Base-by-base conservation (phyloP, 2,888 invertebrate species). In the Lithophane leautieri region DNA sequence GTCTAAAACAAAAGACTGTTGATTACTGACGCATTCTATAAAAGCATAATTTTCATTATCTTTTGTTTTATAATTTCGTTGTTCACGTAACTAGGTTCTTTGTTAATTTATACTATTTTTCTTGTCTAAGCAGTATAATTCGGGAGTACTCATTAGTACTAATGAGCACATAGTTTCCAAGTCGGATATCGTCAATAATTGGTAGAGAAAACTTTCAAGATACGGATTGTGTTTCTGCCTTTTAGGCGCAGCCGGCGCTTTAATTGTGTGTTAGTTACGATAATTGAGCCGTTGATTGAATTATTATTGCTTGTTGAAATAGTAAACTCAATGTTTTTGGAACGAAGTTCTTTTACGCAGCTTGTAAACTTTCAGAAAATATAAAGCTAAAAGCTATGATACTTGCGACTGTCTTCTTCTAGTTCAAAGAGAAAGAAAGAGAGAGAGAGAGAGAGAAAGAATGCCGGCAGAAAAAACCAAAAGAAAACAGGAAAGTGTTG, bases 141-240 rank as follows among this genome's bases (percentile, higher is more conserved):
- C n/a, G 12, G 65, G 8, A 52, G 47, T 16, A n/a, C 25, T 82
- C 65, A 69, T 76, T 82, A 79, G 65, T 61, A 14, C 28, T 79
- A 76, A 79, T 82, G 79, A 82, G 16, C 69, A 34, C 69, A 69
- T 44, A 62, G 81, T 81, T 78, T 60, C 60, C 14, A 42, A 79
- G 63, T 47, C 28, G 14, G 42, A 58, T 14, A 16, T 77, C 28
- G 28, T 22, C 28, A 67, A 67, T 78, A 67, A 67, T 78, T 67
- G 42, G 28, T 16, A 14, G 14, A n/a, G 58, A 28, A 62, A 78
- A 80, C n/a, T 78, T 79, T 28, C 28, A 16, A 34, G 14, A 52
- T 25, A 22, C 4, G 22, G 9, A 44, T n/a, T 28, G 9, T 34
- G 62, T 75, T 60, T 34, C 28, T 73, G 74, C 54, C 16, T 28